Conservation (phyloP, 2,113 vertebrate genomes). For the Aldabrachelys gigantea region DNA sequence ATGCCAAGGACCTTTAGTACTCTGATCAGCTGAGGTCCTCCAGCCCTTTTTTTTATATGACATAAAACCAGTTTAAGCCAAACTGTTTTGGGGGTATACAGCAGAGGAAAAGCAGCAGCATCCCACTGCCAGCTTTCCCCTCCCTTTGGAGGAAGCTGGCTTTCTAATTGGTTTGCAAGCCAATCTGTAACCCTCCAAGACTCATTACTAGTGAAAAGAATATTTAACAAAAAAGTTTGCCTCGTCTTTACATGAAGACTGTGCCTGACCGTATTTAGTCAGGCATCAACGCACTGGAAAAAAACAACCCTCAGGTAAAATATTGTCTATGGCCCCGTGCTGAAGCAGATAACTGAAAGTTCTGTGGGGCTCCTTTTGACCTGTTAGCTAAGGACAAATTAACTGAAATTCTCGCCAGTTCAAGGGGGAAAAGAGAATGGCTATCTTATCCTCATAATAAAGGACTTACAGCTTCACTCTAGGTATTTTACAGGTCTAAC, state of each 20-base stretch:
- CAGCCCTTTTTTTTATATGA: slow-evolving; percentile 64
- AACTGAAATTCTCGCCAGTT: slow-evolving; percentile 31
- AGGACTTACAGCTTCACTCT: fast-evolving
- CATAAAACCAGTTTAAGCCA: slow-evolving; percentile 72
- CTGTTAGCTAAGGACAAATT: slow-evolving; percentile 28
- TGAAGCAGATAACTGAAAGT: slow-evolving; percentile 44
- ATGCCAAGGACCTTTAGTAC: slow-evolving; percentile 62
- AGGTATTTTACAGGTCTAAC: background rate
- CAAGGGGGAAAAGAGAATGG: background rate
- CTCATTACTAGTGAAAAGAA: slow-evolving; percentile 87
- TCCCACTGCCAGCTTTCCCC: slow-evolving; percentile 54
- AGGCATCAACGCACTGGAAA: slow-evolving; percentile 78
- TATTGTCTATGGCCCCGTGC: slow-evolving; percentile 18
- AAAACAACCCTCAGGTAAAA: slow-evolving; percentile 77
- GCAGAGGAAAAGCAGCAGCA: slow-evolving; percentile 66
- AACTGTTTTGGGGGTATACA: slow-evolving; percentile 55
- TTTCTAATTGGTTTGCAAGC: slow-evolving; percentile 79
- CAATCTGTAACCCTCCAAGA: slow-evolving; percentile 71
- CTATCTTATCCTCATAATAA: background rate
- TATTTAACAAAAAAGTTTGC: slow-evolving; percentile 86
- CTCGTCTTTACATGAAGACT: slow-evolving; percentile 83
- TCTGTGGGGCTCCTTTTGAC: slow-evolving; percentile 38
- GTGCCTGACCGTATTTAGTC: slow-evolving; percentile 86
- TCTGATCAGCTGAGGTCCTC: slow-evolving; percentile 68
- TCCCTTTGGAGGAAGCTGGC: slow-evolving; percentile 30